phyloP scores from a whole-genome alignment of 2,797 vertebrate species.

The Sebastolobus alascanus region DNA sequence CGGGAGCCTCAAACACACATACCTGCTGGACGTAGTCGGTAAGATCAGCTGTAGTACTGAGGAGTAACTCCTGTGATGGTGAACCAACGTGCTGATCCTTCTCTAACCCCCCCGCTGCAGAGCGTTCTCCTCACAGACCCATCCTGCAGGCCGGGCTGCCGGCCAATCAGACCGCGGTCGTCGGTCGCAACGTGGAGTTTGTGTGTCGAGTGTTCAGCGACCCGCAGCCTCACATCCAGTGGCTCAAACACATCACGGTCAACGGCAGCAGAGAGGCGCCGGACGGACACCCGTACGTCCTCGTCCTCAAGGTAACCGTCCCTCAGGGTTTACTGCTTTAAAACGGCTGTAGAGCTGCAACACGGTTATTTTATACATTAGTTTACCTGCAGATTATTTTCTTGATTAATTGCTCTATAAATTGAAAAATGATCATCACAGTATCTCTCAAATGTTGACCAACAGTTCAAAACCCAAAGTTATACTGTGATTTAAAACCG shows the following conservation, averaged over 20 bases:
- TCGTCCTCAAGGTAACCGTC: constrained; percentile 81
- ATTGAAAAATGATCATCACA: too few species aligned
- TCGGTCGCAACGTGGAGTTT: constrained; percentile 91
- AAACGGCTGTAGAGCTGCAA: too few species aligned
- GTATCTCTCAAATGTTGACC: too few species aligned
- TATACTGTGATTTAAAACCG: too few species aligned
- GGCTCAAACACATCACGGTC: constrained; percentile 92
- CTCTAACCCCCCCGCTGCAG: constrained; percentile 59
- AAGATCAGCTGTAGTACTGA: constrained; percentile 58
- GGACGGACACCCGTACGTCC: constrained; percentile 89
- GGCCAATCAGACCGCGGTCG: constrained; percentile 90
- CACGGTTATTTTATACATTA: too few species aligned
- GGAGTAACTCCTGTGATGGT: too few species aligned
- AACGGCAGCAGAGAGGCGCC: constrained; percentile 90
- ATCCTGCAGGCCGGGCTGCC: constrained; percentile 93
- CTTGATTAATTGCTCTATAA: too few species aligned
- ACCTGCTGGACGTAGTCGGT: constrained; percentile 94
- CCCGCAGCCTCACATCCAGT: constrained; percentile 94
- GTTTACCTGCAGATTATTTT: too few species aligned
- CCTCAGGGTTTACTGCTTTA: too few species aligned
- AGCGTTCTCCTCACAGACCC: constrained; percentile 92
- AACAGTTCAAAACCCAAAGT: too few species aligned
- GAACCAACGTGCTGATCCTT: background rate
- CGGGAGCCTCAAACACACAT: constrained; percentile 92
- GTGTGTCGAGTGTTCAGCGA: constrained; percentile 94